Conservation (phyloP, 2,888 invertebrate species). For the Agrypnus murinus region DNA sequence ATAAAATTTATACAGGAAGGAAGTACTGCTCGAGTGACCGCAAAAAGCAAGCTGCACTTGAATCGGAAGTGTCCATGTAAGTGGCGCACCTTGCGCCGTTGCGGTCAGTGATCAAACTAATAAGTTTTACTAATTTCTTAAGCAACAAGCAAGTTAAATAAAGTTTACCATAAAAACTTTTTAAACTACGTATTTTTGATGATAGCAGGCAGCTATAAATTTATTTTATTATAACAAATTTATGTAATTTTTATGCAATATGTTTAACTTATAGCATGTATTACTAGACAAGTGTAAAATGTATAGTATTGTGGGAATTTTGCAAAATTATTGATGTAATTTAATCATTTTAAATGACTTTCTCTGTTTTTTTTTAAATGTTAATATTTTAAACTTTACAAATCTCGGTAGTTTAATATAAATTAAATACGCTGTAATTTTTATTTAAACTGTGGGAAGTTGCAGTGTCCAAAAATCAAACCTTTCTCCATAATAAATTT, state of each 20-base stretch:
- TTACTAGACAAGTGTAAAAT: too few species aligned
- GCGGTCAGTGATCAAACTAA: conserved; percentile 51
- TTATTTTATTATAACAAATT: too few species aligned
- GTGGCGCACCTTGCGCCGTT: conserved; percentile 52
- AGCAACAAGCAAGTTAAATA: conserved; percentile 23
- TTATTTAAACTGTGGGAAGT: conserved; percentile 13
- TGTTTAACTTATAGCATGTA: too few species aligned
- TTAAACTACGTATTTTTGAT: too few species aligned
- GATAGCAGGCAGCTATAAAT: too few species aligned
- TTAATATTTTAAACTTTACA: too few species aligned
- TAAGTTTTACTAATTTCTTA: conserved; percentile 27
- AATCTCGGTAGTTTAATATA: neutral
- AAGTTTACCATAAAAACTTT: too few species aligned
- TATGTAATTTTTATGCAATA: too few species aligned
- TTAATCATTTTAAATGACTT: too few species aligned
- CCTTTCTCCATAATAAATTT: conserved; percentile 14
- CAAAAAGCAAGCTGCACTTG: conserved; percentile 48
- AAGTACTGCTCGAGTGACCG: conserved; percentile 52
- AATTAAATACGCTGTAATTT: neutral
- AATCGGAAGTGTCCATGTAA: conserved; percentile 50
- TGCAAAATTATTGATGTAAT: too few species aligned
- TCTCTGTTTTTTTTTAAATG: too few species aligned
- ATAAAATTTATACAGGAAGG: conserved; percentile 47
- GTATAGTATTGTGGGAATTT: too few species aligned
- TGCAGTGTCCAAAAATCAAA: conserved; percentile 7